These are phyloP conservation scores for Xiphophorus maculatus DNA, from an alignment of 2,113 vertebrate species.

Conservation along the genomic window DNA sequence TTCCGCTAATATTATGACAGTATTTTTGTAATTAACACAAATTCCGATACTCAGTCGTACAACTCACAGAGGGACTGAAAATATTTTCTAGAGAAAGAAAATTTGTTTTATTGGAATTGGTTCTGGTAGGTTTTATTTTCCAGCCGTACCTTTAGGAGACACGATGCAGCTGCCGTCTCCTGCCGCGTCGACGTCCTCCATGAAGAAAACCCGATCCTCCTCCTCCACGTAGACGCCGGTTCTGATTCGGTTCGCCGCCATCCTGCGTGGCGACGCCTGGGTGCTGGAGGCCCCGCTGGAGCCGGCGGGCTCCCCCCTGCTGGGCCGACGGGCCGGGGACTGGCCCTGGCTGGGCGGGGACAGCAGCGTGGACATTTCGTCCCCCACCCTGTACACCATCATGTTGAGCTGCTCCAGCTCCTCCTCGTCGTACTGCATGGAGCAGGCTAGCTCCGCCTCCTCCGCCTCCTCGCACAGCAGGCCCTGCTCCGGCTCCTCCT, in stretches of 20 bases:
- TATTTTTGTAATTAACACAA: too few relatives aligned
- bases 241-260: slow-evolving; percentile 44
- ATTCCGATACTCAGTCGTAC: too few relatives aligned
- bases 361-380: slow-evolving; percentile 95
- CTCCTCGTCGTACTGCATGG: slow-evolving; percentile 97
- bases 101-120: too few relatives aligned
- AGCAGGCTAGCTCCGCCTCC: slow-evolving; percentile 92
- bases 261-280: slow-evolving; percentile 83
- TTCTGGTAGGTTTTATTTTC: too few relatives aligned
- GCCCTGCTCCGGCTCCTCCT: slow-evolving; percentile 80
- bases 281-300: slow-evolving; percentile 75
- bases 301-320: slow-evolving; percentile 50
- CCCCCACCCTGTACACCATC: slow-evolving; percentile 93
- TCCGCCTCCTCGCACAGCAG: slow-evolving; percentile 85
- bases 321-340: slow-evolving; percentile 84
- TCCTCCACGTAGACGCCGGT: slow-evolving; percentile 76
- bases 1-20: too few relatives aligned
- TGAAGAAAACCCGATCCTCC: slow-evolving; percentile 92
- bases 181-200: slow-evolving; percentile 90
- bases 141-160: slow-evolving; percentile 6
- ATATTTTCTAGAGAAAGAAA: too few relatives aligned
- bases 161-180: slow-evolving; percentile 70
- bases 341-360: slow-evolving; percentile 91
- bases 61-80: too few relatives aligned
- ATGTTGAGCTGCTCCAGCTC: slow-evolving; percentile 94